Base-by-base conservation (phyloP, 2,888 invertebrate species). In the Sminthurides aquaticus region DNA sequence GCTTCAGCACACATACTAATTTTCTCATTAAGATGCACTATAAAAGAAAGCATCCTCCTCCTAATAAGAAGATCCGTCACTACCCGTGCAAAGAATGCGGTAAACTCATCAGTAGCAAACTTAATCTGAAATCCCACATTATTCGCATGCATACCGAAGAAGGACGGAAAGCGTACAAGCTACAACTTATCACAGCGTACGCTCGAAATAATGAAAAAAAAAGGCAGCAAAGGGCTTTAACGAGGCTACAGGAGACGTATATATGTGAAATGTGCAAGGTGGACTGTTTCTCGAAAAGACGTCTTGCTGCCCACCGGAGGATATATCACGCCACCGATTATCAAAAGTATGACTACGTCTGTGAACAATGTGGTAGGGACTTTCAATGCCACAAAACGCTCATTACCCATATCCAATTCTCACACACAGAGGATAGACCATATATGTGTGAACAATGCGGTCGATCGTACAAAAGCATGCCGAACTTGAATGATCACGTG, bases 391-490 rank as follows among this genome's bases (percentile, higher is more conserved):
- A 1, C 1, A 11, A 2, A 1, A 27, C 48, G 18, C 57, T 63
- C 15, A n/a, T 20, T 1, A 27, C 15, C 49, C 63, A 63, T 28
- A 49, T 58, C 22, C 15, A 27, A 29, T 28, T 22, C n/a, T 11
- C 48, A 3, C 63, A 63, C 28, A 49, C 34, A 1, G 52, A 57
- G 18, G 27, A 26, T 18, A 24, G 63, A 25, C 52, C 58, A 3
- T 58, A 29, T n/a, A 28, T 57, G 1, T 63, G 63, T 34, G 63
- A 63, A 25, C 57, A 58, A 8, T 63, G 63, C 28, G 63, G 58
- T 1, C 29, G 48, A 49, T 25, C 57, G 2, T 63, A 49, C 28
- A 58, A 58, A 27, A 48, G 49, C 1, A n/a, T 34, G 5, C 25
- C 26, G 11, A 63, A 63, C 34, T 26, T 63, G 3, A 63, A 63